A percentile compares a stretch with the other conserved stretches of the same genome.
These are phyloP conservation scores for Lasioglossum lativentre DNA, from an alignment of 2,888 invertebrate genomes.

Conservation along the genomic window DNA sequence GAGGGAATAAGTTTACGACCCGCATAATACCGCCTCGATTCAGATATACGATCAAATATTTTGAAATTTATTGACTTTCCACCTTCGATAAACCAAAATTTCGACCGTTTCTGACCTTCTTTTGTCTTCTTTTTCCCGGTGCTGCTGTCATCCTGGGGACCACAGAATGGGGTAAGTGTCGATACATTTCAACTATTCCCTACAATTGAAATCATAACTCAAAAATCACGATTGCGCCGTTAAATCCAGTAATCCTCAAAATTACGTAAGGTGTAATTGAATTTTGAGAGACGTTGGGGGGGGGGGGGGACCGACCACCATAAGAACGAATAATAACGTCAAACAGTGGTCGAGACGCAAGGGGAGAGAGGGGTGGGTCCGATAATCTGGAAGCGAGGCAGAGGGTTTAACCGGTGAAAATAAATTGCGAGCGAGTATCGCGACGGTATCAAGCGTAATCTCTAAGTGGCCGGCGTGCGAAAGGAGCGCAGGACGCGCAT, in stretches of 20 bases:
- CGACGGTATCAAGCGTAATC: constrained; percentile 56
- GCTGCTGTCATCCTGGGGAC: background rate
- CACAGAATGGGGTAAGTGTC: constrained; percentile 81
- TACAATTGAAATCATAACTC: background rate
- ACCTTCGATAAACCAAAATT: background rate
- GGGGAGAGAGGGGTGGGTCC: background rate
- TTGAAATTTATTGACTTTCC: constrained; percentile 20
- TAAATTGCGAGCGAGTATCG: constrained; percentile 46
- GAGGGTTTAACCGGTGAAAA: constrained; percentile 19
- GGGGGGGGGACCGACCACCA: too few species aligned
- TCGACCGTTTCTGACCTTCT: constrained; percentile 12
- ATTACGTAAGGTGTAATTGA: background rate
- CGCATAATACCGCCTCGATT: constrained; percentile 29
- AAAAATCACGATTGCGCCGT: background rate
- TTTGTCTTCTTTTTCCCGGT: constrained; percentile 45
- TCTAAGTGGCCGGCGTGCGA: constrained; percentile 54
- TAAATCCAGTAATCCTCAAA: background rate
- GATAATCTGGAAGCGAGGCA: constrained; percentile 20
- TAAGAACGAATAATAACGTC: constrained; percentile 6
- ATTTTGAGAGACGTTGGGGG: too few species aligned
- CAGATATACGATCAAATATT: constrained; percentile 25
- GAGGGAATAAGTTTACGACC: constrained; percentile 40
- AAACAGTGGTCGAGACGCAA: background rate
- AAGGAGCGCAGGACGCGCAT: constrained; percentile 54
- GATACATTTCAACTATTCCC: background rate